These are phyloP conservation scores for Bombus cullumanus DNA, from an alignment of 1,140 invertebrate genomes.

Conservation along the genomic window DNA sequence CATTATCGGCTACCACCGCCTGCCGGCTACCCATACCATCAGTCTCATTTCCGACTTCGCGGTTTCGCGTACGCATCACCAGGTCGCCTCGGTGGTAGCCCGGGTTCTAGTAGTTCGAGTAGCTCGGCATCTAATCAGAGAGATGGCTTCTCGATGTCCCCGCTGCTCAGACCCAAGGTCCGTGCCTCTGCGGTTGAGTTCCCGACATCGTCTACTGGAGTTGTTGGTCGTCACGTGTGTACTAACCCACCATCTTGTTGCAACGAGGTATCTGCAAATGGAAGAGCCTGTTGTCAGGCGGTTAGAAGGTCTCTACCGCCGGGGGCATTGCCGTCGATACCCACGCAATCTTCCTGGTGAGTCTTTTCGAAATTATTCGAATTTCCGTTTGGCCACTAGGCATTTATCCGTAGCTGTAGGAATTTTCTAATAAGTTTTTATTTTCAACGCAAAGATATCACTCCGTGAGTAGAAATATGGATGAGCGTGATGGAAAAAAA, in stretches of 20 bases:
- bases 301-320: slow-evolving; percentile 81
- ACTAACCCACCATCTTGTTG: slow-evolving; percentile 83
- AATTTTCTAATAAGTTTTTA: too few species aligned
- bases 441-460: too few species aligned
- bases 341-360: slow-evolving; percentile 85
- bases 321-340: slow-evolving; percentile 83
- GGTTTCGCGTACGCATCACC: slow-evolving; percentile 79
- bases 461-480: too few species aligned
- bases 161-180: slow-evolving; percentile 82
- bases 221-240: slow-evolving; percentile 84
- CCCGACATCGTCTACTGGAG: slow-evolving; percentile 73
- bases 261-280: slow-evolving; percentile 65
- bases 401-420: too few species aligned
- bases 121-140: slow-evolving; percentile 79
- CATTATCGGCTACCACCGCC: slow-evolving; percentile 84
- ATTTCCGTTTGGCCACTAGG: too few species aligned
- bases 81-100: slow-evolving; percentile 79
- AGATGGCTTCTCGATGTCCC: slow-evolving; percentile 80
- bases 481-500: too few species aligned
- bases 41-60: slow-evolving; percentile 78
- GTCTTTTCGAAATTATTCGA: slow-evolving; percentile 66
- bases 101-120: slow-evolving; percentile 82
- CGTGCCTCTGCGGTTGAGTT: slow-evolving; percentile 82
- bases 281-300: slow-evolving; percentile 78
- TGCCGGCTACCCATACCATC: slow-evolving; percentile 77